Conservation (phyloP, 2,888 invertebrate species). For the Hypsopygia costalis region DNA sequence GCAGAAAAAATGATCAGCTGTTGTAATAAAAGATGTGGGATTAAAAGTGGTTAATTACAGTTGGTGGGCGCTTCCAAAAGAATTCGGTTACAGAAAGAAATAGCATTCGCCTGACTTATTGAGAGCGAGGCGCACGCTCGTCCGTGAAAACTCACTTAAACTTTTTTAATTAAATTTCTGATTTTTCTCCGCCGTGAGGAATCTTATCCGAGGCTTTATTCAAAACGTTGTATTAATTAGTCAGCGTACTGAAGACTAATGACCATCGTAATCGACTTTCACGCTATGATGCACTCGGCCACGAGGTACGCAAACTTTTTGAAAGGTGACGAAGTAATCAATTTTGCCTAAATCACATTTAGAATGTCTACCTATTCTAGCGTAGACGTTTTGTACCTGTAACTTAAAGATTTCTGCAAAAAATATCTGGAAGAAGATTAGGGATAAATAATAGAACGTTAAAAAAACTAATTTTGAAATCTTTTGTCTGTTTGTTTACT, state of each 20-base stretch:
- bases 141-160: conserved; percentile 78
- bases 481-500: too few species aligned
- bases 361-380: too few species aligned
- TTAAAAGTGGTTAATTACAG: conserved; percentile 43
- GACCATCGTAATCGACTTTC: conserved; percentile 60
- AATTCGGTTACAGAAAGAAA: conserved; percentile 53
- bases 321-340: conserved; percentile 30
- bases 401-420: too few species aligned
- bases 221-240: conserved; percentile 76
- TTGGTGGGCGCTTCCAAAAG: conserved; percentile 32
- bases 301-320: conserved; percentile 25
- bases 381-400: too few species aligned
- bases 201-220: conserved; percentile 64
- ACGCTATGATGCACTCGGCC: conserved; percentile 38
- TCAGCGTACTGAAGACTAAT: conserved; percentile 59
- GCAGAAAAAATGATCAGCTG: too few species aligned
- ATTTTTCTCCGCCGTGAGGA: conserved; percentile 63
- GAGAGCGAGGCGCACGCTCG: conserved; percentile 56
- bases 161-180: conserved; percentile 79
- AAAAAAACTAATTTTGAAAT: too few species aligned
- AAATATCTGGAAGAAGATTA: too few species aligned
- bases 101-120: conserved; percentile 63
- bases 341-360: too few species aligned
- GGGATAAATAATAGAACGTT: too few species aligned
- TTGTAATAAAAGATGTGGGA: conserved; percentile 7